phyloP scores from a whole-genome alignment of 2,797 vertebrate species.

The Hoplostethus atlanticus region DNA sequence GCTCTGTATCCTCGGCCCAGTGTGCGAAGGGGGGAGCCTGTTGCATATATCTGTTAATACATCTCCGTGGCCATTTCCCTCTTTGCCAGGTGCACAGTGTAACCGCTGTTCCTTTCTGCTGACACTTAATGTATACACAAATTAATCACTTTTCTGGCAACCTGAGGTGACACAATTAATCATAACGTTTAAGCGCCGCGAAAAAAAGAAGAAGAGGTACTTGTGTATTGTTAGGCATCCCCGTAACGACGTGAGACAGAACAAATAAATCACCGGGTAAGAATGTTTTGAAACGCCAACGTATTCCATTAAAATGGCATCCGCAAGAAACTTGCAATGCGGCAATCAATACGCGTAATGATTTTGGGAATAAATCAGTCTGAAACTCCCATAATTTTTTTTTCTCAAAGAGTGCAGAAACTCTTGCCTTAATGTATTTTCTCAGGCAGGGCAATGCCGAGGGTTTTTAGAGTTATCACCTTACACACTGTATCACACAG shows the following conservation, averaged over 20 bases:
- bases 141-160: slow-evolving; percentile 67
- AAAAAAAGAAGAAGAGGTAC: slow-evolving; percentile 10
- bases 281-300: slow-evolving; percentile 42
- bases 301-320: slow-evolving; percentile 41
- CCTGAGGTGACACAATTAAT: slow-evolving; percentile 59
- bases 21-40: slow-evolving; percentile 11
- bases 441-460: not conserved
- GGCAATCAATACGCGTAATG: slow-evolving; percentile 18
- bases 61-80: slow-evolving; percentile 53
- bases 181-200: slow-evolving; percentile 36
- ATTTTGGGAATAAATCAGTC: not conserved
- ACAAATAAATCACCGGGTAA: slow-evolving; percentile 57
- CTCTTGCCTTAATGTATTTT: not conserved
- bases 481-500: no score
- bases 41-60: slow-evolving; percentile 53
- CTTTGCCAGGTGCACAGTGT: slow-evolving; percentile 64
- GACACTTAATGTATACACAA: slow-evolving; percentile 64
- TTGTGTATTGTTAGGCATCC: slow-evolving; percentile 56
- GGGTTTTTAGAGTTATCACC: not conserved
- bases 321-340: slow-evolving; percentile 19
- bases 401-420: not conserved
- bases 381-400: no score
- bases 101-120: slow-evolving; percentile 58
- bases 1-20: slow-evolving; percentile 25
- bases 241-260: slow-evolving; percentile 57